A percentile compares a stretch with the other conserved stretches of the same genome.
These are phyloP conservation scores for Geococcyx californianus DNA, from an alignment of 2,113 vertebrate species.

Conservation along the genomic window DNA sequence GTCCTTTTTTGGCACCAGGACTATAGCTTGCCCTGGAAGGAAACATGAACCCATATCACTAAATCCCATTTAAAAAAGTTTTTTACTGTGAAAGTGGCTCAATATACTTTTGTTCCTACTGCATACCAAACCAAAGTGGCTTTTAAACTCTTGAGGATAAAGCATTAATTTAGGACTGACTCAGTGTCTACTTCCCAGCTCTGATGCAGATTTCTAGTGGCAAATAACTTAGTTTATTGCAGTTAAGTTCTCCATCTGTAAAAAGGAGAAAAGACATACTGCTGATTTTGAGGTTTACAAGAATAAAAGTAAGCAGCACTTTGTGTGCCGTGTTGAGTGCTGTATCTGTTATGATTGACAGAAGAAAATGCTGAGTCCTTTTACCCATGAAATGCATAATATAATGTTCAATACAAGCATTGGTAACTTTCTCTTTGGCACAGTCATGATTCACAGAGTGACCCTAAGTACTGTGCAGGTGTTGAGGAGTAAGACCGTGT, in stretches of 20 bases:
- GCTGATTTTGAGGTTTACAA: neutral
- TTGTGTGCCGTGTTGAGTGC: neutral
- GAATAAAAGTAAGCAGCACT: neutral
- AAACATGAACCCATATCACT: neutral
- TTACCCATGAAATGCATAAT: neutral
- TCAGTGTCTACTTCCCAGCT: neutral
- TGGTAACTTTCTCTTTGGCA: neutral
- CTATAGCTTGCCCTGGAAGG: neutral
- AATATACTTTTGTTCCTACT: neutral
- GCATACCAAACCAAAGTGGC: neutral
- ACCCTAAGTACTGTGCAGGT: neutral
- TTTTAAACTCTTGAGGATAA: neutral
- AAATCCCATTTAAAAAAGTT: neutral
- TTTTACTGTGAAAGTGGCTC: neutral
- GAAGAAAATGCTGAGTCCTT: neutral
- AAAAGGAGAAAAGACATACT: neutral
- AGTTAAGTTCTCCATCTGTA: neutral
- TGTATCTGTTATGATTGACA: neutral
- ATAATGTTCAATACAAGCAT: neutral
- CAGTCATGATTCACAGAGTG: rapidly evolving
- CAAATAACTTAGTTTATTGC: neutral
- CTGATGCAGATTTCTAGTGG: neutral
- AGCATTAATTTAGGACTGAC: neutral
- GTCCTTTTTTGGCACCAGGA: neutral
- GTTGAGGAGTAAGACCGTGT: neutral